A percentile compares a stretch with the other conserved stretches of the same genome.
These are phyloP conservation scores for Nephila pilipes DNA, from an alignment of 1,140 invertebrate species.

Conservation along the genomic window DNA sequence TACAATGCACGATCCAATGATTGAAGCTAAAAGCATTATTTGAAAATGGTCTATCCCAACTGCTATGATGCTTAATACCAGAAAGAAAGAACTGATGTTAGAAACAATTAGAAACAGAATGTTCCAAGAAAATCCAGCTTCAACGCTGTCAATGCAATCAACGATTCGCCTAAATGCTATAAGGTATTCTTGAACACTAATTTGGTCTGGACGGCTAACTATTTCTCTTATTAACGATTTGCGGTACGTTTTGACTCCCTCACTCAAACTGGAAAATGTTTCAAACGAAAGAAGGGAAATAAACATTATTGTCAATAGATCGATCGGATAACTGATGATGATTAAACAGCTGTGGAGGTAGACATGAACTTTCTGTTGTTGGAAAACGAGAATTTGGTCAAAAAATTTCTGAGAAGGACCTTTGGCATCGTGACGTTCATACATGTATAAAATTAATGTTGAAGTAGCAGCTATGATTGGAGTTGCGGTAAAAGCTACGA, in stretches of 20 bases:
- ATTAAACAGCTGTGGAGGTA: background rate
- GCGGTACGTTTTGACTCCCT: background rate
- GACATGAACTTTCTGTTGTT: background rate
- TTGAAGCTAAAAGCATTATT: background rate
- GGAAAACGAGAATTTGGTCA: background rate
- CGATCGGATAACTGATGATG: background rate
- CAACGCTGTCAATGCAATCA: background rate
- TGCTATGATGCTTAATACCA: background rate
- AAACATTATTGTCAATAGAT: background rate
- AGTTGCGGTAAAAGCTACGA: background rate
- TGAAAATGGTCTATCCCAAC: background rate
- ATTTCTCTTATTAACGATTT: background rate
- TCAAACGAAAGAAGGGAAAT: slow-evolving; percentile 19
- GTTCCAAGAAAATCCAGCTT: background rate
- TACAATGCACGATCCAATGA: background rate
- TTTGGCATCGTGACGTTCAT: background rate
- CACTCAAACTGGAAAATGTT: background rate
- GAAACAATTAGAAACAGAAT: background rate
- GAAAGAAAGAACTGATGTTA: slow-evolving; percentile 29
- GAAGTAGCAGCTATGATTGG: too few relatives aligned
- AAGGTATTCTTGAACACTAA: background rate
- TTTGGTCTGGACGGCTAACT: background rate
- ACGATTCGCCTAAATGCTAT: background rate
- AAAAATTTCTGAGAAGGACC: background rate
- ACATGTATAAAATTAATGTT: background rate